Evolutionary conservation across 2,113 vertebrate genomes (phyloP), one percentile per base, ranked within the genome.

Genomic region (Oncorhynchus tshawytscha): DNA sequence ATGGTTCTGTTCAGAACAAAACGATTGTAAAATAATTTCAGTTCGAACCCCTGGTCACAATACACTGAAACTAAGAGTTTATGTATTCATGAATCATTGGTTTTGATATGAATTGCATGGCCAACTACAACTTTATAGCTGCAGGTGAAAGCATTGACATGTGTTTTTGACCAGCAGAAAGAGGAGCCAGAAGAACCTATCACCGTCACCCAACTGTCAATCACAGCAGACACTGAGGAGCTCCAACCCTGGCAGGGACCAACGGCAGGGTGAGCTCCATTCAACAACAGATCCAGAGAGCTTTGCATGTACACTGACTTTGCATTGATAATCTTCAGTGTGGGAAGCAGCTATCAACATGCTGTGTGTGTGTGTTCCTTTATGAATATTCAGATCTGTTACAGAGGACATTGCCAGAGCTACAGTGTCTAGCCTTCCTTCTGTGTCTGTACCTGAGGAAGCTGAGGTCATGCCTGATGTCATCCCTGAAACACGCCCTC

Each of bases 381-480:
- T 82, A 1, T 78, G 57, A 84, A 29, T 29, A 0, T 51, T 27
- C 25, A 95, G 95, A n/a, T 45, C 88, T 31, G 73, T 59, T 0
- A 84, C 92, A 72, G 77, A 76, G 2, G 80, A 74, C 71, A 88
- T 91, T 3, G 87, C 76, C 62, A 82, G 84, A 0, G 78, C 79
- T 73, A 87, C 92, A 54, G 73, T 91, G 77, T 79, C 83, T 31
- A 71, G 86, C 75, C 81, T 88, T 60, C 88, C 90, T 16, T 57
- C 82, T 68, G 84, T 89, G 29, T 67, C 71, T 20, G 64, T 62
- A 39, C 68, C 70, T 72, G 78, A 75, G n/a, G 71, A 59, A 68
- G 82, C 81, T 71, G 79, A 48, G 8, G n/a, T 84, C 13, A 66
- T 78, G 72, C 74, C 80, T 27, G 73, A 11, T 45, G 39, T 45